A percentile compares a stretch with the other conserved stretches of the same genome.
These are phyloP conservation scores for Aleiodes testaceus DNA, from an alignment of 2,888 invertebrate genomes.

Conservation along the genomic window DNA sequence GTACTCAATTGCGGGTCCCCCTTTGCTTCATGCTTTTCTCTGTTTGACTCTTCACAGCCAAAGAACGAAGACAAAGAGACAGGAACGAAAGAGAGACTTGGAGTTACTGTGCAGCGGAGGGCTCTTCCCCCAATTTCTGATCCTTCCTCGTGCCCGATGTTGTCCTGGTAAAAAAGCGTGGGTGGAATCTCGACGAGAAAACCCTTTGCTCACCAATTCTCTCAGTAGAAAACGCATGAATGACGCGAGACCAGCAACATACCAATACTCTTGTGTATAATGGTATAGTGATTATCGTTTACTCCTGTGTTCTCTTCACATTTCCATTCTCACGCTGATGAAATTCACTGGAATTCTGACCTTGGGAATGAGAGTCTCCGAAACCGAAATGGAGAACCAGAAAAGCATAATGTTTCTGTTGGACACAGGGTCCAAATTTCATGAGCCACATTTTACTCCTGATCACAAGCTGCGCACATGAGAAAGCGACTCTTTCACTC, in stretches of 20 bases:
- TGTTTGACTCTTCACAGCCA: slow-evolving; percentile 23
- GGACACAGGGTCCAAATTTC: slow-evolving; percentile 11
- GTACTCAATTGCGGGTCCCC: slow-evolving; percentile 53
- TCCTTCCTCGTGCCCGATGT: slow-evolving; percentile 58
- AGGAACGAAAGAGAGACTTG: slow-evolving; percentile 26
- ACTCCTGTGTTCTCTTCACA: background rate
- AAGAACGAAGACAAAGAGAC: slow-evolving; percentile 9
- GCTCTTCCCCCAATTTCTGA: slow-evolving; percentile 49
- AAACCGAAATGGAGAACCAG: slow-evolving; percentile 64
- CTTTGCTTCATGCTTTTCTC: slow-evolving; percentile 29
- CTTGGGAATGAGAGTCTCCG: slow-evolving; percentile 66
- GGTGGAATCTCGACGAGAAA: slow-evolving; percentile 70
- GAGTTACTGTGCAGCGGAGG: slow-evolving; percentile 23
- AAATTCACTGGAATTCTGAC: background rate
- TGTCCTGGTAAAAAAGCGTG: slow-evolving; percentile 71
- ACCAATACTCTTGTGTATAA: background rate
- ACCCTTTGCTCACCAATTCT: slow-evolving; percentile 64
- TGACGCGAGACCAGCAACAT: background rate
- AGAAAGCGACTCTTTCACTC: slow-evolving; percentile 4
- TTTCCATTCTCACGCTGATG: background rate
- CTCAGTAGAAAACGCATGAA: slow-evolving; percentile 37
- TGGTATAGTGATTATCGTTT: background rate
- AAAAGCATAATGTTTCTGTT: slow-evolving; percentile 59
- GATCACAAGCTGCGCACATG: slow-evolving; percentile 9
- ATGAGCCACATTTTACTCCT: slow-evolving; percentile 16